Evolutionary conservation across 2,113 vertebrate genomes (phyloP).

Genomic region (Hemiprocne comata): DNA sequence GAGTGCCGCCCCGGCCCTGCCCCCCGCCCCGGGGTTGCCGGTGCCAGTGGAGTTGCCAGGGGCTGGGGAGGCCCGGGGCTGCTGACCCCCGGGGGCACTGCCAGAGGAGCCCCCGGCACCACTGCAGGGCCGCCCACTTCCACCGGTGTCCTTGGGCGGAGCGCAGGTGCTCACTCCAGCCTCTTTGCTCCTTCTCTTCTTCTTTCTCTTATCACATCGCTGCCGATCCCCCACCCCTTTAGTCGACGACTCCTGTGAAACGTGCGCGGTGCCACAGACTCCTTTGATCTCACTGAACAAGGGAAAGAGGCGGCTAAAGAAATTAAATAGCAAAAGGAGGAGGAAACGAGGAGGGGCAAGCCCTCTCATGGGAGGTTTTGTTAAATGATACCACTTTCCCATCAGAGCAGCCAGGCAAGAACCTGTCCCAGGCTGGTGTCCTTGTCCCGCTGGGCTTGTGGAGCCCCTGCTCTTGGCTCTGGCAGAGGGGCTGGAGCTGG

Average conservation of each 20-base stretch:
- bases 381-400: neutral
- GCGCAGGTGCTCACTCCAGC: neutral
- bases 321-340: neutral
- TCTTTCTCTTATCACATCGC: neutral
- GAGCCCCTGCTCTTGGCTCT: neutral
- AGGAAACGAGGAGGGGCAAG: neutral
- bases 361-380: neutral
- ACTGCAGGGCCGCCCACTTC: too few relatives aligned
- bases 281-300: neutral
- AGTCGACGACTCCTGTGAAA: neutral
- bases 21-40: too few relatives aligned
- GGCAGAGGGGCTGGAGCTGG: neutral
- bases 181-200: neutral
- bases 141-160: too few relatives aligned
- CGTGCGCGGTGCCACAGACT: neutral
- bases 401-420: neutral
- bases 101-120: neutral
- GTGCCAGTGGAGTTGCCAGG: neutral
- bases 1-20: neutral
- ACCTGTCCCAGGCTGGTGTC: fast-evolving
- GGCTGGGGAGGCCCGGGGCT: neutral
- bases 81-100: too few relatives aligned
- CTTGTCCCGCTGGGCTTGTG: fast-evolving
- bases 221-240: neutral
- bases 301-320: neutral